Evolutionary conservation across 1,140 invertebrate genomes (phyloP).

Genomic region (Bombus pascuorum): DNA sequence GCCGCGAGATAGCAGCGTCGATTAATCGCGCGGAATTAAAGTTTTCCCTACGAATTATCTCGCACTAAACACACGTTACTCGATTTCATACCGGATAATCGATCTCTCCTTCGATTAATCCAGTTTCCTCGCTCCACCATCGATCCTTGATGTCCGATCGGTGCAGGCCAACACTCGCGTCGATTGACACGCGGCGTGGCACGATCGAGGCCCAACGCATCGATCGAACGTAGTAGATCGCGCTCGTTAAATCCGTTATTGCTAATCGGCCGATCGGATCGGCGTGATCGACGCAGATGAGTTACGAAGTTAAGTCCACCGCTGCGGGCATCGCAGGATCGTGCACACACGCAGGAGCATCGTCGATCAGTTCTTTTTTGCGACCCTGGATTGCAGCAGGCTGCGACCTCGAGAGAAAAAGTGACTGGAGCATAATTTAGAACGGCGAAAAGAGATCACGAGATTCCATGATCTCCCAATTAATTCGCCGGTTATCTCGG

Average conservation of each 20-base stretch:
- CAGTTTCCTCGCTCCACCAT: neutral
- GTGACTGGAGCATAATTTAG: conserved; percentile 47
- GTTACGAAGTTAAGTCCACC: neutral
- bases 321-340: neutral
- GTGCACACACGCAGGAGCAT: neutral
- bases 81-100: conserved; percentile 44
- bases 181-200: conserved; percentile 30
- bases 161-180: neutral
- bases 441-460: conserved; percentile 36
- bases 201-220: neutral
- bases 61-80: conserved; percentile 4
- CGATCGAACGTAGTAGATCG: conserved; percentile 3
- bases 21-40: conserved; percentile 27
- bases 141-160: conserved; percentile 5
- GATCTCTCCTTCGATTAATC: conserved; percentile 23
- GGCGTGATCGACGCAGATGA: neutral
- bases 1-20: neutral
- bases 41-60: conserved; percentile 24
- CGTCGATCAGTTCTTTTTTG: conserved; percentile 22
- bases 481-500: conserved; percentile 54
- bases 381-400: conserved; percentile 26
- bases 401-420: conserved; percentile 30
- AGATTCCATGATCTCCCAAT: conserved; percentile 51
- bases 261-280: conserved; percentile 18
- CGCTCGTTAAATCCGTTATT: conserved; percentile 35